Conservation (phyloP, 2,888 invertebrate species). For the Lymantria dispar region DNA sequence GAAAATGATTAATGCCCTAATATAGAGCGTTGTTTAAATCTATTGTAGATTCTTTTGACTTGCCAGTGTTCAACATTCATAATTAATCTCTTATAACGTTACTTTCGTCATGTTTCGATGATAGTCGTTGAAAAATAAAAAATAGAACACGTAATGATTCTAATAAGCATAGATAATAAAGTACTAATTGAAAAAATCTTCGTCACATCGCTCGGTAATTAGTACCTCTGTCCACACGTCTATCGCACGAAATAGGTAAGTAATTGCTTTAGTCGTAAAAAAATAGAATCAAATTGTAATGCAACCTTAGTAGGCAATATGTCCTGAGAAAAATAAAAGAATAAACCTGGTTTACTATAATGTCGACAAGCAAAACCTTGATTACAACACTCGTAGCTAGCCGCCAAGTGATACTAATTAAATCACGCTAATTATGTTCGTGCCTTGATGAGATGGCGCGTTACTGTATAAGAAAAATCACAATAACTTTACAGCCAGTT, state of each 20-base stretch:
- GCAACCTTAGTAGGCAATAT: slow-evolving; percentile 5
- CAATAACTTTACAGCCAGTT: neutral
- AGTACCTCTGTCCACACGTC: neutral
- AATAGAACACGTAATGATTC: no score
- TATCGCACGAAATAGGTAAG: neutral
- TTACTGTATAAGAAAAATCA: neutral
- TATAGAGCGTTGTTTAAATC: no score
- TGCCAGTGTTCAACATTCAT: no score
- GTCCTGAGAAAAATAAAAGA: slow-evolving; percentile 4
- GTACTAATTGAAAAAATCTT: no score
- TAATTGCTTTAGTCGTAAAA: neutral
- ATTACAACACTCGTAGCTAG: slow-evolving; percentile 13
- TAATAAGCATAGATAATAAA: no score
- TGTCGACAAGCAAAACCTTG: slow-evolving; percentile 19
- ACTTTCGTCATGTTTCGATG: no score
- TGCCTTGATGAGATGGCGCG: neutral
- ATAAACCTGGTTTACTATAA: slow-evolving; percentile 3
- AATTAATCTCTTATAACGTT: no score
- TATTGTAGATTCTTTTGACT: no score
- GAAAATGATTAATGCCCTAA: no score
- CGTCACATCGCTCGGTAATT: neutral
- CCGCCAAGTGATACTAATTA: slow-evolving; percentile 24
- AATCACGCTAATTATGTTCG: slow-evolving; percentile 12
- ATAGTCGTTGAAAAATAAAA: no score
- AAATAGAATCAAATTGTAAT: slow-evolving; percentile 6